Evolutionary conservation across 2,888 invertebrate genomes (phyloP), one percentile per base, ranked within the genome.

Genomic region (Philopedon plagiatum): DNA sequence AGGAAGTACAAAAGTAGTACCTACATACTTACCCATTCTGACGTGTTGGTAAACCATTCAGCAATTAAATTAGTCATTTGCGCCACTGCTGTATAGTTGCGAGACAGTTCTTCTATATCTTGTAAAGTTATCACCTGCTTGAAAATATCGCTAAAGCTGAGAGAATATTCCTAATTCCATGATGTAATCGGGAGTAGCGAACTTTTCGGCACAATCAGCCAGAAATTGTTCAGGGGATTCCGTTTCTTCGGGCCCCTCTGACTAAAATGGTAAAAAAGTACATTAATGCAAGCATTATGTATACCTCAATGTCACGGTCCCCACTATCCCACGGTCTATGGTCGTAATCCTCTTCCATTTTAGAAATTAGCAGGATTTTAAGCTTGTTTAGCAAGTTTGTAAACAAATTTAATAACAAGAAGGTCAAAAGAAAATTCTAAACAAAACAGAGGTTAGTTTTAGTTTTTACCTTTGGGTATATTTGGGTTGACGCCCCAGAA

Each of bases 121-220:
- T 96, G 95, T 80, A 97, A 96, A 0, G 83, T 95, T 96, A 5
- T 99, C 99, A 64, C 98, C 98, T 32, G 97, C 95, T 89, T 96
- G 95, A 79, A 94, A 92, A 85, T 93, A 94, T 87, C 94, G 89
- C 86, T 97, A 97, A 2, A 99, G 87, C 82, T 96, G 96, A 5
- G 92, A 91, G 83, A 97, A 97, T 82, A 98, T 97, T 13, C 96
- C 96, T 0, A 98, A 97, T 84, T 99, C 99, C 98, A 99, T 98
- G 74, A 99, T 98, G 83, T 96, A 99, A 87, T 99, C 99, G 3
- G 95, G 92, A 23, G 95, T 95, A 76, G 94, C 91, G 82, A 98
- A 98, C 83, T 95, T 95, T 80, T 95, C 93, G 71, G 97, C 88
- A 83, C 98, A 98, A 87, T 97, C 97, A 79, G 92, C 91, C 74